A percentile compares a stretch with the other conserved stretches of the same genome.
Conservation (phyloP, 64 coral and sea anemone species). For the Astreopora myriophthalma region DNA sequence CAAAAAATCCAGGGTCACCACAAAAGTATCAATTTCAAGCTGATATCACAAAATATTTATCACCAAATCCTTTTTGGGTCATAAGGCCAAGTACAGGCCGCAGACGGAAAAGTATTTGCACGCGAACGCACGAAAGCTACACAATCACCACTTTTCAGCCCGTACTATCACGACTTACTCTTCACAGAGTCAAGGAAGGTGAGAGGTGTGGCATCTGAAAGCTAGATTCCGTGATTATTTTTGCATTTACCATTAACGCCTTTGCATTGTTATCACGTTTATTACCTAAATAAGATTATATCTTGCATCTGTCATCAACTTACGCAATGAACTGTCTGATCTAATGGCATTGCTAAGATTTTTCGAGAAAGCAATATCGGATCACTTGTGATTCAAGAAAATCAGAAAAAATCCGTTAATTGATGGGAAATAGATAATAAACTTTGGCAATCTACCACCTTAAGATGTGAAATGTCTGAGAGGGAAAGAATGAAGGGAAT, state of each 20-base stretch:
- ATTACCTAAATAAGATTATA: slow-evolving; percentile 11
- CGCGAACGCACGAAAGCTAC: slow-evolving; percentile 8
- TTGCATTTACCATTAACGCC: background rate
- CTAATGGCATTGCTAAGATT: background rate
- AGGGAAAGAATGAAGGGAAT: background rate
- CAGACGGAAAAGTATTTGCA: background rate
- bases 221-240: background rate
- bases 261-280: background rate
- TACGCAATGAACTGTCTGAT: background rate
- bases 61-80: background rate
- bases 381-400: background rate
- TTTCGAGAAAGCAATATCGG: background rate
- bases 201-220: background rate
- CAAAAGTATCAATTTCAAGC: slow-evolving; percentile 13
- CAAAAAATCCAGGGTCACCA: background rate
- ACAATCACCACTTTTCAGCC: background rate
- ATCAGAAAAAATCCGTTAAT: background rate
- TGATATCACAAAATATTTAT: slow-evolving; percentile 4
- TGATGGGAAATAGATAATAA: background rate
- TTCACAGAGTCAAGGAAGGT: background rate
- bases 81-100: background rate
- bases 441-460: background rate
- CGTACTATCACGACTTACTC: background rate
- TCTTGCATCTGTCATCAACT: slow-evolving; percentile 10
- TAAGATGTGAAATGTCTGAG: background rate